Conservation (phyloP, 2,797 vertebrate species). For the Pogoniulus pusillus region DNA sequence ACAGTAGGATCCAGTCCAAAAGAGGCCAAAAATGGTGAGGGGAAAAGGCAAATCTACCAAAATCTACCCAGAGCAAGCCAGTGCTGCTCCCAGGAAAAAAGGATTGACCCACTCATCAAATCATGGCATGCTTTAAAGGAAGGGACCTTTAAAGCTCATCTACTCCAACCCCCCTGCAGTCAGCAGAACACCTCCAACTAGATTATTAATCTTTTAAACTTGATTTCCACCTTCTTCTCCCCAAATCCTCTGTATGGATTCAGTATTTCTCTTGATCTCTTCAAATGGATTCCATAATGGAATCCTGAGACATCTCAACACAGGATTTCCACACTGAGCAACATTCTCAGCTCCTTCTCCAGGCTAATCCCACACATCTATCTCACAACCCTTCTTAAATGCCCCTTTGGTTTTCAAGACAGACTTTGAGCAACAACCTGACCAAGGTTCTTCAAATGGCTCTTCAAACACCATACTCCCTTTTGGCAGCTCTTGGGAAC, state of each 20-base stretch:
- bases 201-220: background rate
- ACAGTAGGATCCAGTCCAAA: background rate
- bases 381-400: background rate
- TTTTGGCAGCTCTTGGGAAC: slow-evolving; percentile 17
- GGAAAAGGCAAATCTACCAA: background rate
- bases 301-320: background rate
- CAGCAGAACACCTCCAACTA: no score
- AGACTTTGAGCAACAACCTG: background rate
- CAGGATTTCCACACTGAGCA: background rate
- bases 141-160: no score
- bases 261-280: background rate
- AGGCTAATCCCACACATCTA: background rate
- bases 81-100: background rate
- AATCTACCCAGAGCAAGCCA: background rate
- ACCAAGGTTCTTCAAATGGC: background rate
- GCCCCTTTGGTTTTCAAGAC: background rate
- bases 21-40: background rate
- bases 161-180: no score
- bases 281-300: slow-evolving; percentile 1
- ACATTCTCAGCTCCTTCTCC: slow-evolving; percentile 47
- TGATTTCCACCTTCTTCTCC: background rate
- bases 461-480: background rate
- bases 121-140: no score
- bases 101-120: background rate
- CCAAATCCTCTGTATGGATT: background rate